Evolutionary conservation across 2,888 invertebrate species (phyloP), one percentile per base, ranked within the genome.

Genomic region (Apotomis turbidana): DNA sequence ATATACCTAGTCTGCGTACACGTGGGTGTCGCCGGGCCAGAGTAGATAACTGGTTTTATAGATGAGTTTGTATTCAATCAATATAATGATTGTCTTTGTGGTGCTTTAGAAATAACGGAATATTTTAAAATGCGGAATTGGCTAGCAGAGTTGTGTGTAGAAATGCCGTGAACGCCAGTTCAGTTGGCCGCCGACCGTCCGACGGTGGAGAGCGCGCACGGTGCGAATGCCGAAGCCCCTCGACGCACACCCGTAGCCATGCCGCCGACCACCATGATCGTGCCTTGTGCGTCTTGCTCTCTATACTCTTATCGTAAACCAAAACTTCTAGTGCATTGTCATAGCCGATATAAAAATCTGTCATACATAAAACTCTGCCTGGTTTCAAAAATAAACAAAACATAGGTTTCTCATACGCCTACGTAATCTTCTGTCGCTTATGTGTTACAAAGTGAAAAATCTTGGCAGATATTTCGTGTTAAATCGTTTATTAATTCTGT

Each of bases 201-300:
- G 86, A 83, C 89, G 84, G 89, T 84, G 87, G 88, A 87, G 85
- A 88, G 88, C 89, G 91, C 87, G 90, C 86, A 79, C 80, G 78
- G 81, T 82, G 84, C 83, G 83, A 78, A 76, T 78, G 81, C 79
- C 78, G 81, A 82, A 82, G 83, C 85, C 83, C 83, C 85, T 83
- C 85, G 81, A 79, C 63, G 61, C 71, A 67, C 79, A 81, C 81
- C 84, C 85, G 87, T 86, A 89, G 87, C 82, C 88, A 93, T 93
- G 93, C 93, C 93, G 86, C 93, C 93, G 79, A 93, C 93, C 77
- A 90, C 93, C 80, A 93, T 92, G 90, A 89, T 93, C 85, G 93
- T 93, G 86, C 92, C 90, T 85, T 93, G 93, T 93, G 88, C 90
- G 93, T 93, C 83, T 78, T 79, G 79, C 78, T 84, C 81, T 82